Conservation (phyloP, 2,113 vertebrate genomes). For the Larimichthys crocea region DNA sequence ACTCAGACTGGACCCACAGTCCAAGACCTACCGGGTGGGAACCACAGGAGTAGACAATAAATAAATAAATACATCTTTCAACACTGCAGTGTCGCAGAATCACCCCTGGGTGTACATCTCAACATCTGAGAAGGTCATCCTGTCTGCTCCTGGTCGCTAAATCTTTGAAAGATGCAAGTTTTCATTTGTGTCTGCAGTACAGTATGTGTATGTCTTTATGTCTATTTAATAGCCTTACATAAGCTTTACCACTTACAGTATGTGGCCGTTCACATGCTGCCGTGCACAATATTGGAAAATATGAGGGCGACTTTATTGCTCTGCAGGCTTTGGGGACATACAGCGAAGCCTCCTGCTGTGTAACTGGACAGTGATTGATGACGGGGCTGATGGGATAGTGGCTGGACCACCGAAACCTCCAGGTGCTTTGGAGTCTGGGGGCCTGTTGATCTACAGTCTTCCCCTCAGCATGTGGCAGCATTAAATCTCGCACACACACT, state of each 20-base stretch:
- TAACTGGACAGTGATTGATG: conserved; percentile 70
- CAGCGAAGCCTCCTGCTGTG: conserved; percentile 38
- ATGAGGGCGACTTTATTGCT: conserved; percentile 52
- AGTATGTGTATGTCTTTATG: neutral
- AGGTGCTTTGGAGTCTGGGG: conserved; percentile 36
- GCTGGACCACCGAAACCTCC: conserved; percentile 43
- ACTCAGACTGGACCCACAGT: neutral
- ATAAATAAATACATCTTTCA: conserved; percentile 5
- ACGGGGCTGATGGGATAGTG: conserved; percentile 47
- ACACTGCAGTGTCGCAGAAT: conserved; percentile 9
- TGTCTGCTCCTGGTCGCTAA: conserved; percentile 23
- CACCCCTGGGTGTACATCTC: neutral
- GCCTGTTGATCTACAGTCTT: conserved; percentile 47
- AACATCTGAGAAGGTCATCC: conserved; percentile 5
- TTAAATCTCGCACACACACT: conserved; percentile 42
- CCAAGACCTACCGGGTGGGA: neutral
- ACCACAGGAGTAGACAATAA: neutral
- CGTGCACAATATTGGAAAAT: conserved; percentile 51
- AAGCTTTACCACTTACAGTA: neutral
- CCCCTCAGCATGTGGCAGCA: conserved; percentile 41
- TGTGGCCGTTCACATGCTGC: conserved; percentile 23
- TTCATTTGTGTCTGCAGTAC: conserved; percentile 15
- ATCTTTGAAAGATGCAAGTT: conserved; percentile 8
- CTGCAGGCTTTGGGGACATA: conserved; percentile 39
- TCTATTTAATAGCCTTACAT: conserved; percentile 13